Base-by-base conservation (phyloP, 2,888 invertebrate species). In the Erpobdella octoculata region DNA sequence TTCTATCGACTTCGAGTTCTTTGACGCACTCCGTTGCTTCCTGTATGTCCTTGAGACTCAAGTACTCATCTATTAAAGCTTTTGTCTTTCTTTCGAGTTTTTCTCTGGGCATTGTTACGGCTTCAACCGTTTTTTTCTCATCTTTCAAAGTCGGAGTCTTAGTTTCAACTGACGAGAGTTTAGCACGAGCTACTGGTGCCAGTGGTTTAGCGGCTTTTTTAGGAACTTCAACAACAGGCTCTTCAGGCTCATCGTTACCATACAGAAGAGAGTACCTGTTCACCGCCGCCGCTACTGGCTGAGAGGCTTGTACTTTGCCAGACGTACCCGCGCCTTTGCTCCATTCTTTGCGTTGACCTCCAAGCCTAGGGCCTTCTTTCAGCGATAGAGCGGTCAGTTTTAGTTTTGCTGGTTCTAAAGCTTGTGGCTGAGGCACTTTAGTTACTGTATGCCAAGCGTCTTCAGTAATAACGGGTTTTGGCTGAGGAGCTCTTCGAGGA, bases 31-130 rank as follows among this genome's bases (percentile, higher is more conserved):
- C 82, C 0, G 84, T 79, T 58, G 81, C 81, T 72, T 82, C 82
- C 58, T 78, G 80, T 38, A 86, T 74, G 76, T 85, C 84, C 48
- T 81, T 79, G 74, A 84, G 82, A 71, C 82, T 81, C 21, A 86
- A 76, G 76, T 83, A 86, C 77, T 86, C 85, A 73, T 85, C 85
- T 61, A 86, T 75, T 61, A 86, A 83, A 33, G 82, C 79, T 53
- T 82, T 81, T 1, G 84, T 79, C 61, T 82, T 81, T 72, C 82
- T 82, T 58, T 78, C 80, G 48, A 86, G 79, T 71, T 85, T 83
- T 15, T 81, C 84, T 5, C 76, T 76, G n/a, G 78, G 71, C 5
- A 81, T 71, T 48, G n/a, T n/a, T n/a, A n/a, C n/a, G n/a, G n/a
- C n/a, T n/a, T n/a, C n/a, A n/a, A n/a, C n/a, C n/a, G n/a, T n/a